Evolutionary conservation across 2,888 invertebrate genomes (phyloP), one percentile per base, ranked within the genome.

Genomic region (Augiades crinisus): DNA sequence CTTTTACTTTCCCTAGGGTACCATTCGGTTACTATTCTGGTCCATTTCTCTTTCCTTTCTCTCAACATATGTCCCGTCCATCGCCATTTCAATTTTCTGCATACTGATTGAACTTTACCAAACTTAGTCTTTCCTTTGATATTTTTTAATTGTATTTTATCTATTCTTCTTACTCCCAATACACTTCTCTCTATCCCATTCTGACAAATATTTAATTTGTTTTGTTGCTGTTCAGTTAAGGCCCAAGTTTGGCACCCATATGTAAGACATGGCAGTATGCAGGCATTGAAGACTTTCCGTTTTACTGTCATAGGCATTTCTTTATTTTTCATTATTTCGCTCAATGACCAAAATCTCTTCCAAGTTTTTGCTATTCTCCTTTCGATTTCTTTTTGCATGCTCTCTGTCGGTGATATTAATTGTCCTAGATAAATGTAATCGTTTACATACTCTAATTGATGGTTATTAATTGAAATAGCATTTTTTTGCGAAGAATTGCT

Each of bases 351-450:
- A n/a, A n/a, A n/a, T n/a, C n/a, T n/a, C n/a, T n/a, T n/a, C n/a
- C n/a, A n/a, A n/a, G n/a, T n/a, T n/a, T n/a, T n/a, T n/a, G n/a
- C n/a, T n/a, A n/a, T n/a, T n/a, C n/a, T n/a, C n/a, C n/a, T n/a
- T n/a, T n/a, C n/a, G n/a, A n/a, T n/a, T n/a, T n/a, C n/a, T n/a
- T n/a, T n/a, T n/a, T n/a, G n/a, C n/a, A n/a, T n/a, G n/a, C n/a
- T n/a, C n/a, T n/a, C n/a, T n/a, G n/a, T n/a, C n/a, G n/a, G n/a
- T n/a, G 58, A 55, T 0, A 60, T 31, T 34, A 51, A 52, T 31
- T 60, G 52, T 0, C 56, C 57, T 13, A 62, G 19, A 16, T 62
- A 60, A 1, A 57, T 37, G 19, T 57, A 56, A 4, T 54, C 14
- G 2, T 47, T 31, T 2, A 51, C 51, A 33, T 53, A 58, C 45